These are phyloP conservation scores for Drosophila recens DNA, from an alignment of 2,888 invertebrate species.

Conservation along the genomic window DNA sequence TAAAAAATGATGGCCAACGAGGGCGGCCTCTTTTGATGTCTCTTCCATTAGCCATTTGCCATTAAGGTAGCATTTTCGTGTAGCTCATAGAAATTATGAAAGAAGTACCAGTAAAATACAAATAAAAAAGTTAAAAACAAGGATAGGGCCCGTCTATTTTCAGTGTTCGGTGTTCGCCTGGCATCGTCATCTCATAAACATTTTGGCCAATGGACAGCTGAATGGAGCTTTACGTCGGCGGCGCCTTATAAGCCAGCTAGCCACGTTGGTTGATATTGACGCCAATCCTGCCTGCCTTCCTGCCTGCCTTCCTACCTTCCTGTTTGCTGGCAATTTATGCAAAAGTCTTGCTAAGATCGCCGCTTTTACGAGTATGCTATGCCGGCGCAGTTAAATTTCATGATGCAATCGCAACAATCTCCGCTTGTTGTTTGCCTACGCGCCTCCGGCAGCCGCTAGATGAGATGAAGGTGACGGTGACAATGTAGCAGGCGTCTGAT, in stretches of 20 bases:
- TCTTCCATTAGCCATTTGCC: conserved; percentile 12
- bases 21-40: conserved; percentile 47
- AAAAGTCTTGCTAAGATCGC: conserved; percentile 53
- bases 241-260: conserved; percentile 72
- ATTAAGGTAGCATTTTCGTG: conserved; percentile 51
- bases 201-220: conserved; percentile 75
- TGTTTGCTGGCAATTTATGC: conserved; percentile 75
- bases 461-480: conserved; percentile 77
- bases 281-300: conserved; percentile 48
- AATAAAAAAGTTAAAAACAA: background rate
- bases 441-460: conserved; percentile 37
- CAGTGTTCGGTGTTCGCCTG: conserved; percentile 18
- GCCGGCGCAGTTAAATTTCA: conserved; percentile 71
- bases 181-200: conserved; percentile 75
- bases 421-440: conserved; percentile 64
- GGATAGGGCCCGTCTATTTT: conserved; percentile 37
- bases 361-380: conserved; percentile 32
- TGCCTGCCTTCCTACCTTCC: conserved; percentile 36
- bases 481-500: conserved; percentile 76
- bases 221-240: conserved; percentile 66
- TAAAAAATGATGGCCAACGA: conserved; percentile 23
- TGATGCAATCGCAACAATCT: conserved; percentile 79
- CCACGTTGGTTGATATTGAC: conserved; percentile 39
- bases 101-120: conserved; percentile 48
- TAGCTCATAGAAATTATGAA: conserved; percentile 73